Evolutionary conservation across 2,797 vertebrate species (phyloP).

Genomic region (Falco biarmicus): DNA sequence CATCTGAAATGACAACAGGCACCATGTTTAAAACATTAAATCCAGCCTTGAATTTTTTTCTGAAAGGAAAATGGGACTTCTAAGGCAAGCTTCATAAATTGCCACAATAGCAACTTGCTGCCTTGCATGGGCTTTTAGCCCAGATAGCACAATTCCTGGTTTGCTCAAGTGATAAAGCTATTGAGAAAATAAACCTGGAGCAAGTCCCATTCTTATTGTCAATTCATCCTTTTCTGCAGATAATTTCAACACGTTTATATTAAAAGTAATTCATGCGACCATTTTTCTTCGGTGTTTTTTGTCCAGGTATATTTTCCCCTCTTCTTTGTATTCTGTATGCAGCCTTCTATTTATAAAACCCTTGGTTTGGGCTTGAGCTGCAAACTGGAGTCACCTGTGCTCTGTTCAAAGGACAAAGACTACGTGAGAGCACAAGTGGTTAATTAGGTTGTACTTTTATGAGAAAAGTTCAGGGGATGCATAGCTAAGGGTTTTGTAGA

Average conservation of each 20-base stretch:
- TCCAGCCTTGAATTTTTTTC: neutral
- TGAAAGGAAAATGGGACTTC: neutral
- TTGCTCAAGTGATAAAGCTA: neutral
- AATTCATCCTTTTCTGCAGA: neutral
- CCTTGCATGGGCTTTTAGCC: neutral
- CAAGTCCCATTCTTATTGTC: neutral
- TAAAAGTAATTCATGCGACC: neutral
- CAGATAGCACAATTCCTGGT: neutral
- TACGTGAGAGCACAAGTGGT: neutral
- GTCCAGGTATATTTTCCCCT: neutral
- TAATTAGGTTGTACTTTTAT: neutral
- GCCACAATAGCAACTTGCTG: neutral
- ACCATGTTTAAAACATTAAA: neutral
- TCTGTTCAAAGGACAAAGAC: neutral
- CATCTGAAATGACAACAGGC: neutral
- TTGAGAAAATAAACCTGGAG: neutral
- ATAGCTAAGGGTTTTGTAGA: neutral
- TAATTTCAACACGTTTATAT: neutral
- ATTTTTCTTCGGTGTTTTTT: neutral
- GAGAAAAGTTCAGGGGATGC: neutral
- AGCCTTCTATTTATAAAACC: neutral
- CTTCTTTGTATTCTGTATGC: neutral
- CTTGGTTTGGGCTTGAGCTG: neutral
- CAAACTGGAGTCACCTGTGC: neutral
- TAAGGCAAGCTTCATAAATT: neutral